Base-by-base conservation (phyloP, 1,140 invertebrate species). In the Drosophila watanabei region DNA sequence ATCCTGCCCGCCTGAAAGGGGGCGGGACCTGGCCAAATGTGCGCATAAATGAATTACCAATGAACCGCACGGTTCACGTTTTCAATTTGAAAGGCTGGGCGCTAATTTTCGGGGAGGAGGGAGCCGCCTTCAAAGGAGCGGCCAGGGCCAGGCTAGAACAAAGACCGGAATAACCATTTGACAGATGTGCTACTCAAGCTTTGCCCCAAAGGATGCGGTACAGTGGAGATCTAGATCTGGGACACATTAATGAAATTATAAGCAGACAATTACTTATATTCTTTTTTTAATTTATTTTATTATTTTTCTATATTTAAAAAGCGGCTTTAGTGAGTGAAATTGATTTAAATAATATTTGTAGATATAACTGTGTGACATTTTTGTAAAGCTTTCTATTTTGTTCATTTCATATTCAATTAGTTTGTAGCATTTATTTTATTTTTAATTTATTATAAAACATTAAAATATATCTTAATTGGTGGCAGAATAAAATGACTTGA, bases 1-100 rank as follows among this genome's bases (percentile, higher is more conserved):
- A 64, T 45, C n/a, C 61, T 35, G 20, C 13, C 41, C 24, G 60
- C 11, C 35, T 24, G 51, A 39, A 57, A 16, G 33, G 39, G 13
- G 64, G 62, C 32, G 57, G 43, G 63, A 64, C 51, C 43, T 61
- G 52, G 54, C 84, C 69, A 80, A 88, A 88, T 88, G 86, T 90
- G 86, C 82, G 86, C 86, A 89, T 90, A 90, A 90, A 90, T 90
- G 86, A 90, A 90, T 90, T 90, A 86, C 82, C 86, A 90, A 90
- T 90, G 86, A 90, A 90, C 86, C 85, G 86, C 86, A 82, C 81
- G 82, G 64, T 75, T 90, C 84, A 86, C 80, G 81, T 91, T 90
- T 90, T 90, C 86, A 90, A 90, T 89, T 89, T 90, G 82, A 58
- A 60, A 76, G 59, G 46, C 59, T 41, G 75, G 63, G 85, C 69